These are phyloP conservation scores for Vandiemenella viatica DNA, from an alignment of 2,888 invertebrate species.

Conservation along the genomic window DNA sequence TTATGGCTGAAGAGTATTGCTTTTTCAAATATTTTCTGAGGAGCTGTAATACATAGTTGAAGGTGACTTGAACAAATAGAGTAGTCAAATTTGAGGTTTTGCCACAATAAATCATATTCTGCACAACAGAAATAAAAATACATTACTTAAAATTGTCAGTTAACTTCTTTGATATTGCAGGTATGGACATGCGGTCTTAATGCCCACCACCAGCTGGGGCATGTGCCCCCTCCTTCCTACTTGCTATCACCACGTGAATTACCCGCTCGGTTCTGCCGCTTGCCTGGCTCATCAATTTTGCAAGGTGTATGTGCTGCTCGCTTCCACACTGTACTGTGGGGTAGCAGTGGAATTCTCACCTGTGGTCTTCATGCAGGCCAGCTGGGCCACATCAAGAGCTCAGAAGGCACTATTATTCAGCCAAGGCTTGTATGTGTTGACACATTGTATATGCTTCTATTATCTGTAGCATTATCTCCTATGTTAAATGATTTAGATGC, in stretches of 20 bases:
- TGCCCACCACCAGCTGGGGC: conserved; percentile 46
- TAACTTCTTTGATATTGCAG: no score
- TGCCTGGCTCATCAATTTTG: conserved; percentile 21
- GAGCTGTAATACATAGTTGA: no score
- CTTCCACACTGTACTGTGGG: conserved; percentile 53
- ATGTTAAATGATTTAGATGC: no score
- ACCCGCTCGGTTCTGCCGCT: background rate
- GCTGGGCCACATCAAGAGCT: conserved; percentile 45
- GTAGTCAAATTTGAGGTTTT: no score
- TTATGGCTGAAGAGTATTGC: no score
- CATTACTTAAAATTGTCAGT: no score
- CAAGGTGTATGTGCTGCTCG: conserved; percentile 48
- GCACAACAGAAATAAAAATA: no score
- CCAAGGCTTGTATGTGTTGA: conserved; percentile 17
- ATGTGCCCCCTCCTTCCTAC: conserved; percentile 20
- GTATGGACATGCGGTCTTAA: conserved; percentile 49
- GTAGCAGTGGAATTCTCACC: conserved; percentile 45
- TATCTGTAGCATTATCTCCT: no score
- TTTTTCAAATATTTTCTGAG: no score
- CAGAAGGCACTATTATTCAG: conserved; percentile 30
- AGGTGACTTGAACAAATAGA: no score
- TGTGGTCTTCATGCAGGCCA: conserved; percentile 78
- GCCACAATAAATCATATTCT: no score
- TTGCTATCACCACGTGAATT: conserved; percentile 10
- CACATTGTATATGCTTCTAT: no score